Evolutionary conservation across 2,797 vertebrate species (phyloP).

Genomic region (Pangasius mekongensis): DNA sequence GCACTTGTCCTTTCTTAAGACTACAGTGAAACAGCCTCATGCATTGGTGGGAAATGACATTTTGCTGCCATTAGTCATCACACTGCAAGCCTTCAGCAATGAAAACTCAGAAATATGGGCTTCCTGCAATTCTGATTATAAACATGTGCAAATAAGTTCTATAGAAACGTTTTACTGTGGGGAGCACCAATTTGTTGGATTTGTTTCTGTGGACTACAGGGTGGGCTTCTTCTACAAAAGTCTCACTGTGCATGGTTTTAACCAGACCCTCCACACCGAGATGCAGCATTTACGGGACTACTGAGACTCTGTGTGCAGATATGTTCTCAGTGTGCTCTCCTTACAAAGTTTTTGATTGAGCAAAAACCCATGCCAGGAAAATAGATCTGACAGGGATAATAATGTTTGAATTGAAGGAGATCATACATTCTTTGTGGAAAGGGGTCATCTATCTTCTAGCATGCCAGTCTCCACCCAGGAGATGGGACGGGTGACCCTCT

Average conservation of each 20-base stretch:
- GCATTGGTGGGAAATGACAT: conserved; percentile 4
- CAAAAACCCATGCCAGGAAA: conserved; percentile 46
- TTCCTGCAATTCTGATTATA: neutral
- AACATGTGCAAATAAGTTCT: neutral
- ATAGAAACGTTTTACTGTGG: neutral
- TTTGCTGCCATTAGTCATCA: conserved; percentile 50
- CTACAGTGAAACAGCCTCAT: neutral
- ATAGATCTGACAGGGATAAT: conserved; percentile 48
- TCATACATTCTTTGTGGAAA: conserved; percentile 43
- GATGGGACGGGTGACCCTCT: conserved; percentile 32
- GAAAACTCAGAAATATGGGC: neutral
- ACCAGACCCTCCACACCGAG: conserved; percentile 52
- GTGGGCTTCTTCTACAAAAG: conserved; percentile 6
- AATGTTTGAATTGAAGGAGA: conserved; percentile 49
- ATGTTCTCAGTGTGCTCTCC: conserved; percentile 42
- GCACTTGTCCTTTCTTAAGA: neutral
- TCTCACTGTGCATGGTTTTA: conserved; percentile 45
- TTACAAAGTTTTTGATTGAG: conserved; percentile 49
- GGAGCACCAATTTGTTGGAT: conserved; percentile 61
- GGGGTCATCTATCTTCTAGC: conserved; percentile 48
- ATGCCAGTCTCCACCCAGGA: conserved; percentile 42
- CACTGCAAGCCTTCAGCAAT: conserved; percentile 11
- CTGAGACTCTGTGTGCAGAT: conserved; percentile 47
- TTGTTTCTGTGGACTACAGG: conserved; percentile 48
- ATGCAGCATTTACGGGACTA: conserved; percentile 52